phyloP scores from a whole-genome alignment of 2,888 invertebrate species.

The Diaprepes abbreviatus region DNA sequence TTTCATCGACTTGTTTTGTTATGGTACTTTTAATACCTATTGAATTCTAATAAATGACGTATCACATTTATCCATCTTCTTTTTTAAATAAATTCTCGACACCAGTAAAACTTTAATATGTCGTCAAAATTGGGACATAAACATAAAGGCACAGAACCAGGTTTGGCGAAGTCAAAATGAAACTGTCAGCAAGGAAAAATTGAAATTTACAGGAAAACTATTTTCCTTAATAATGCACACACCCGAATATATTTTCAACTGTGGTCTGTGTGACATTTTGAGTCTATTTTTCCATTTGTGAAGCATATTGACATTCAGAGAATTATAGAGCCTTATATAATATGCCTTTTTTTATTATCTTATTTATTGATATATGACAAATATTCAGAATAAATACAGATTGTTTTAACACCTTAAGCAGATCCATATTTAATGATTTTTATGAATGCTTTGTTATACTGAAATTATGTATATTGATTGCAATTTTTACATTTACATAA shows the following conservation, averaged over 20 bases:
- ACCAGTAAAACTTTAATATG: constrained; percentile 19
- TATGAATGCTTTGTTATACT: no score
- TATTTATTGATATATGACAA: no score
- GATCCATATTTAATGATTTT: no score
- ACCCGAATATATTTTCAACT: constrained; percentile 24
- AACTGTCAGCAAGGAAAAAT: constrained; percentile 34
- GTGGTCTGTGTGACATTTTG: background rate
- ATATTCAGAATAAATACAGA: no score
- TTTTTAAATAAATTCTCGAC: constrained; percentile 5
- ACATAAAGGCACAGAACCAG: constrained; percentile 9
- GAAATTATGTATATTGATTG: no score
- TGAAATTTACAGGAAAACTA: constrained; percentile 31
- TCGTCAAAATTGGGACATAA: constrained; percentile 27
- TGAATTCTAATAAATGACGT: no score
- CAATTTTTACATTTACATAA: no score
- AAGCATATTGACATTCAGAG: background rate
- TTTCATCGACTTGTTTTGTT: no score
- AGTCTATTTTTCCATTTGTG: background rate
- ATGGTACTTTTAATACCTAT: no score
- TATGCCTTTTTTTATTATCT: no score
- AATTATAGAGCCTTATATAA: background rate
- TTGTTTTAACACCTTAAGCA: no score
- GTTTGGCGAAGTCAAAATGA: constrained; percentile 26
- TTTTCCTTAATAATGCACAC: constrained; percentile 30
- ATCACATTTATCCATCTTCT: background rate